A percentile compares a stretch with the other conserved stretches of the same genome.
Evolutionary conservation across 2,797 vertebrate species (phyloP).

Genomic region (Eurystomus glaucurus): DNA sequence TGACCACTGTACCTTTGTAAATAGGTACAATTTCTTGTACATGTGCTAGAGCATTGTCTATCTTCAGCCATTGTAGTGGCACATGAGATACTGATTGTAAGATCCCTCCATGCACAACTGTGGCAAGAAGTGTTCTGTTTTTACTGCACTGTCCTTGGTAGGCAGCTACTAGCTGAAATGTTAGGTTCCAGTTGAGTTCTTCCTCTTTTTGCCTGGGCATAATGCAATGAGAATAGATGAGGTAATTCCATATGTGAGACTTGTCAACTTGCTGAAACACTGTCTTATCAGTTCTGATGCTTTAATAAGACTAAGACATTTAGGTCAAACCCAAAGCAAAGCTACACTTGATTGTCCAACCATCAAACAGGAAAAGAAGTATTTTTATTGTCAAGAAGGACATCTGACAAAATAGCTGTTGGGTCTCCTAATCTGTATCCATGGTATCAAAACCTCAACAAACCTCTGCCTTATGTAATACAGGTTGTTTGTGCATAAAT

Average conservation of each 20-base stretch:
- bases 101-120: rapidly evolving
- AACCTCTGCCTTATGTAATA: not conserved
- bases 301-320: constrained; percentile 21
- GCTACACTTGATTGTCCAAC: not conserved
- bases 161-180: not conserved
- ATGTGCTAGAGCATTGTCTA: rapidly evolving
- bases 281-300: not conserved
- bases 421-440: not conserved
- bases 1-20: not conserved
- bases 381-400: not conserved
- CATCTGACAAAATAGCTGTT: not conserved
- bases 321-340: constrained; percentile 4
- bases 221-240: not conserved
- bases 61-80: not conserved
- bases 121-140: not conserved
- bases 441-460: not conserved
- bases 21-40: not conserved
- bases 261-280: not conserved
- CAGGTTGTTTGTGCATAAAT: not conserved
- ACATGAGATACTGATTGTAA: not conserved
- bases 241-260: constrained; percentile 33
- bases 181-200: not conserved
- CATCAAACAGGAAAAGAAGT: not conserved
- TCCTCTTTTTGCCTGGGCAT: constrained; percentile 10
- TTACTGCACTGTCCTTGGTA: not conserved